Percentiles rank a stretch among this genome's conserved stretches.
Evolutionary conservation across 1,140 invertebrate species (phyloP).

Genomic region (Calycopis cecrops): DNA sequence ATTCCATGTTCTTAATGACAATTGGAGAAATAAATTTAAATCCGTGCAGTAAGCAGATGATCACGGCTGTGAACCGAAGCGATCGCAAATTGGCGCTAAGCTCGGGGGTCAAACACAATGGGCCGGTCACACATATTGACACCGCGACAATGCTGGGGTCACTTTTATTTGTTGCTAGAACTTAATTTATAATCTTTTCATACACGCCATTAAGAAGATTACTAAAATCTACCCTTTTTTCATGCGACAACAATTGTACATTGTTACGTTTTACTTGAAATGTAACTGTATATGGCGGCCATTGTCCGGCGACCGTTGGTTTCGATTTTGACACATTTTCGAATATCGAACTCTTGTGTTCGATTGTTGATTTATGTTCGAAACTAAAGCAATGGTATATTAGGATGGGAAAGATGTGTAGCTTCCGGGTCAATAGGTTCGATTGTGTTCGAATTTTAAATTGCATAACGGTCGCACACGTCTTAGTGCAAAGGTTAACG

Average conservation of each 20-base stretch:
- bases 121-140: constrained; percentile 70
- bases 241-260: constrained; percentile 63
- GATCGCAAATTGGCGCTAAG: constrained; percentile 64
- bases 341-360: constrained; percentile 53
- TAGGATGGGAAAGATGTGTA: constrained; percentile 58
- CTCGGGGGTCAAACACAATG: constrained; percentile 65
- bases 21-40: constrained; percentile 39
- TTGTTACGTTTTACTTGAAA: constrained; percentile 62
- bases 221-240: constrained; percentile 71
- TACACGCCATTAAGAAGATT: constrained; percentile 73
- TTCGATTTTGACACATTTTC: constrained; percentile 63
- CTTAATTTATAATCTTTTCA: constrained; percentile 76
- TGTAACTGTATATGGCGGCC: constrained; percentile 40
- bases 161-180: constrained; percentile 74
- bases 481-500: constrained; percentile 57
- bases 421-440: constrained; percentile 59
- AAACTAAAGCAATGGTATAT: constrained; percentile 33
- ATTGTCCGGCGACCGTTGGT: constrained; percentile 53
- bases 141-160: constrained; percentile 68
- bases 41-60: constrained; percentile 37
- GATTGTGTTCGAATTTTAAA: constrained; percentile 48
- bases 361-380: constrained; percentile 67
- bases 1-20: constrained; percentile 28
- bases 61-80: constrained; percentile 53
- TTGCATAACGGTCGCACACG: constrained; percentile 58